Base-by-base conservation (phyloP, 2,797 vertebrate species). In the Characodon lateralis region DNA sequence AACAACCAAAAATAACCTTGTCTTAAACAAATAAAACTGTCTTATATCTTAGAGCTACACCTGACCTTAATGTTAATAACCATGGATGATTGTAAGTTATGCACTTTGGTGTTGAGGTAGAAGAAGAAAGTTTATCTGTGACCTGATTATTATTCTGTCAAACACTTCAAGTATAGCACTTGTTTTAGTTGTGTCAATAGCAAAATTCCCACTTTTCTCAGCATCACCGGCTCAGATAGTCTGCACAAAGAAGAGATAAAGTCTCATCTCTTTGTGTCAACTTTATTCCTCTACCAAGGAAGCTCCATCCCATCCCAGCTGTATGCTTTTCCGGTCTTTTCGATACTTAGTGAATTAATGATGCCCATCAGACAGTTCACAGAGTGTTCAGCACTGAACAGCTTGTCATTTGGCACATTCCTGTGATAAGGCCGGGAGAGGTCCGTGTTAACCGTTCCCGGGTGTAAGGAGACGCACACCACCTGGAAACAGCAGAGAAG, bases 401-500 rank as follows among this genome's bases (percentile, higher is more conserved):
- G 59, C 81, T 92, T 94, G 83, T 93, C 93, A 72, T 89, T 81
- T 35, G 83, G 87, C 39, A 96, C 89, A 5, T 93, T 95, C 56
- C 20, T 93, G 81, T 93, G 94, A 89, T 93, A 95, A 35, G 90
- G 89, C 41, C 91, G 83, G 16, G 95, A 96, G 28, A 96, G 92
- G 79, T 93, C 91, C 0, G 94, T 96, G 83, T 95, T 83, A 26
- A 95, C 87, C 0, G 84, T 90, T 73, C 94, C 94, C 50, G 90
- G 91, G 78, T 94, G 91, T 73, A 96, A 83, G 79, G 92, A 95
- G 83, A 96, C 92, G 70, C 94, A 96, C 83, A 96, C 88, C 79
- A 95, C 90, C 83, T 93, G 63, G n/a, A 76, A 73, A 63, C n/a
- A 74, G 6, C 6, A 55, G 16, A 56, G 39, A 39, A 0, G 6